phyloP scores from a whole-genome alignment of 2,113 vertebrate genomes.

The Gila orcuttii region DNA sequence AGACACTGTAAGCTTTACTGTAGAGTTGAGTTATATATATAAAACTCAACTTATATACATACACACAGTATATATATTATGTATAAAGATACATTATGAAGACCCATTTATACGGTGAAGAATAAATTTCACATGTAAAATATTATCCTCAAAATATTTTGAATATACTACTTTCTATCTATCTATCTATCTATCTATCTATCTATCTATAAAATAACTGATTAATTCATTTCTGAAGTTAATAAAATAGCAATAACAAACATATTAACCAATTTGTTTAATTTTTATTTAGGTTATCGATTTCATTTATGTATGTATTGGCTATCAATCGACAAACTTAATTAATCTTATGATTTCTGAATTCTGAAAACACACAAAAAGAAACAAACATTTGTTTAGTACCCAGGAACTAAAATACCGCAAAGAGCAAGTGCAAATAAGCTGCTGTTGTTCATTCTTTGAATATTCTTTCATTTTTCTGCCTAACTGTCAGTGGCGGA shows the following conservation, averaged over 20 bases:
- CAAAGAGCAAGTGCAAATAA: neutral
- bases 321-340: too few relatives aligned
- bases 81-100: neutral
- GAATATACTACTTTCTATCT: too few relatives aligned
- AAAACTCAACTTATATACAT: too few relatives aligned
- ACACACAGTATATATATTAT: neutral
- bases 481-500: neutral
- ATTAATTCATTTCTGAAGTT: neutral
- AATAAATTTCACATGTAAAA: neutral
- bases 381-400: neutral
- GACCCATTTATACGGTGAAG: neutral
- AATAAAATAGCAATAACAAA: neutral
- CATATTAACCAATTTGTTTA: too few relatives aligned
- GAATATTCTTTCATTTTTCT: neutral
- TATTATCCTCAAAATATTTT: too few relatives aligned
- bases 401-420: neutral
- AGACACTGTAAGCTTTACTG: constrained; percentile 32
- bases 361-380: neutral
- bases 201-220: neutral
- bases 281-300: too few relatives aligned
- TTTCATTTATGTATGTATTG: neutral
- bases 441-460: neutral
- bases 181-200: too few relatives aligned
- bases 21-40: neutral
- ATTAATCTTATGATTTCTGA: neutral